Conservation (phyloP, 1,140 invertebrate species). For the Bombus consobrinus region DNA sequence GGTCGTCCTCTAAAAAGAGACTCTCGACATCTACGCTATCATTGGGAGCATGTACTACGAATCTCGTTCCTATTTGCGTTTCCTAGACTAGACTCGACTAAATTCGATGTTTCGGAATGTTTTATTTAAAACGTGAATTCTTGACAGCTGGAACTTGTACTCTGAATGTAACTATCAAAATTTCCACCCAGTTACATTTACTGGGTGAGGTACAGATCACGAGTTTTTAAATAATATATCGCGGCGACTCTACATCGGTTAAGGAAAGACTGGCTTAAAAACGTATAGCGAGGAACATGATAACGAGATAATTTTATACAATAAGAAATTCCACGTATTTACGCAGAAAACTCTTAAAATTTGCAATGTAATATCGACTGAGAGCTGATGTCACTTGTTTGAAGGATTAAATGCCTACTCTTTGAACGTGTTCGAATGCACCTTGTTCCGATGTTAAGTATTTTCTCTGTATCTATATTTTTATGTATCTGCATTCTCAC, state of each 20-base stretch:
- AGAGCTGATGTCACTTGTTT: no score
- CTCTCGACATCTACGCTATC: not conserved
- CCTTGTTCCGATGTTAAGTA: no score
- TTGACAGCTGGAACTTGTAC: not conserved
- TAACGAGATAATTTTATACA: not conserved
- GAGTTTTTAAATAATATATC: not conserved
- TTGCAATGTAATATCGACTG: no score
- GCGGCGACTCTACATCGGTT: not conserved
- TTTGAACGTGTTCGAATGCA: no score
- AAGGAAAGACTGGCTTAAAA: not conserved
- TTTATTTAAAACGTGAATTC: not conserved
- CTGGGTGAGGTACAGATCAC: no score
- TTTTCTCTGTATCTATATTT: no score
- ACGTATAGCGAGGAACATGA: not conserved
- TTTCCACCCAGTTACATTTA: not conserved
- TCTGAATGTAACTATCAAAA: not conserved
- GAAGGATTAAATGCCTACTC: no score
- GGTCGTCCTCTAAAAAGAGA: not conserved
- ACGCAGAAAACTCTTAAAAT: no score
- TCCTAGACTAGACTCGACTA: not conserved
- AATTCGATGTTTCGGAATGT: conserved; percentile 5
- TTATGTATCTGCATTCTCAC: no score
- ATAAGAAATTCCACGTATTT: not conserved
- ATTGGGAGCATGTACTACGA: not conserved
- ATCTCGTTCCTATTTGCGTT: conserved; percentile 6